phyloP scores from a whole-genome alignment of 1,140 invertebrate species.

The Ceratosolen solmsi region DNA sequence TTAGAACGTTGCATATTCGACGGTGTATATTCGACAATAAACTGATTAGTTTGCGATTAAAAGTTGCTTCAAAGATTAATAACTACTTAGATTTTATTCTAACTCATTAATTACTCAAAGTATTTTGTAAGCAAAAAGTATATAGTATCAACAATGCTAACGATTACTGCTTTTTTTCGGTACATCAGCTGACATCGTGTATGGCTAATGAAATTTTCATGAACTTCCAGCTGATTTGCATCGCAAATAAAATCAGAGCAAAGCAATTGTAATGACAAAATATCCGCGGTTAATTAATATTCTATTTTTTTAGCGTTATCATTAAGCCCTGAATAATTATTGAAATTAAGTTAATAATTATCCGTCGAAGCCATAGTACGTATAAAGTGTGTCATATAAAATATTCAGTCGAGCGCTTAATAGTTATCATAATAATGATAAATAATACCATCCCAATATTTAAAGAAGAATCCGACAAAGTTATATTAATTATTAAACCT shows the following conservation, averaged over 20 bases:
- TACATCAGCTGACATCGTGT: conserved; percentile 1
- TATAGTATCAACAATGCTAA: not conserved
- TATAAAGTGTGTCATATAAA: not conserved
- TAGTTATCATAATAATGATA: not conserved
- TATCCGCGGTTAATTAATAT: not conserved
- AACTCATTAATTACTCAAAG: not conserved
- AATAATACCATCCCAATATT: not conserved
- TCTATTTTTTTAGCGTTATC: not conserved
- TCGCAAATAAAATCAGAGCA: not conserved
- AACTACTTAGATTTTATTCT: not conserved
- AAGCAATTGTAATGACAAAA: not conserved
- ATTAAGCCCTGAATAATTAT: not conserved
- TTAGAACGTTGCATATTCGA: too few species aligned
- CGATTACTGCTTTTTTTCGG: not conserved
- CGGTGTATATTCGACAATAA: too few species aligned
- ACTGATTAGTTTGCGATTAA: not conserved
- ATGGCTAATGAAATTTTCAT: not conserved
- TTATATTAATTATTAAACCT: not conserved
- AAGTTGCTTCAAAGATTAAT: not conserved
- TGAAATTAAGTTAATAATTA: not conserved
- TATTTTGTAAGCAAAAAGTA: not conserved
- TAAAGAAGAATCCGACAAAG: not conserved
- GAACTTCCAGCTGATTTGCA: conserved; percentile 18
- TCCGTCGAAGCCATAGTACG: not conserved
- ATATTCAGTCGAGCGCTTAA: not conserved